These are phyloP conservation scores for Carcharodon carcharias DNA, from an alignment of 2,797 vertebrate species.

Conservation along the genomic window DNA sequence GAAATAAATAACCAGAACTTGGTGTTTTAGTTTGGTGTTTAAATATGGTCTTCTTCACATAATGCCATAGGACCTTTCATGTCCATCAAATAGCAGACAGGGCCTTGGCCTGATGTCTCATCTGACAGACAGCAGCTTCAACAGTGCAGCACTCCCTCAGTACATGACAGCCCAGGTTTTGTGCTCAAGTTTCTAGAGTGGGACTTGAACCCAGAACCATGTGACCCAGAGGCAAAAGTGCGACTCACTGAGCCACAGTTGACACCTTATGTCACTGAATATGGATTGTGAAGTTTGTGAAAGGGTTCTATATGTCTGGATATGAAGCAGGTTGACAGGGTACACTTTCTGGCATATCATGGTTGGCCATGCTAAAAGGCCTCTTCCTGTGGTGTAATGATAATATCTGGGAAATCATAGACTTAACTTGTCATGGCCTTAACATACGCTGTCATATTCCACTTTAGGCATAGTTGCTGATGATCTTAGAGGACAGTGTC, in stretches of 20 bases:
- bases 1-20: no score
- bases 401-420: not conserved
- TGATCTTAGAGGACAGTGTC: not conserved
- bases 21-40: no score
- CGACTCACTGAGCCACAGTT: not conserved
- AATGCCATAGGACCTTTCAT: not conserved
- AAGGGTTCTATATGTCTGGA: not conserved
- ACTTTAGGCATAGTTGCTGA: not conserved
- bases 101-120: not conserved
- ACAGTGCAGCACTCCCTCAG: not conserved
- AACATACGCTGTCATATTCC: not conserved
- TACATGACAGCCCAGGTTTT: not conserved
- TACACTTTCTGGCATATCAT: not conserved
- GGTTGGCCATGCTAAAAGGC: not conserved
- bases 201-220: not conserved
- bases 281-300: not conserved
- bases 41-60: not conserved
- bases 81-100: not conserved
- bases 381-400: no score
- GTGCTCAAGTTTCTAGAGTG: not conserved
- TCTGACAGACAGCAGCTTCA: not conserved
- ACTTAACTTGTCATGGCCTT: not conserved
- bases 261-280: not conserved
- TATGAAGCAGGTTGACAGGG: not conserved
- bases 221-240: not conserved